phyloP scores from a whole-genome alignment of 1,140 invertebrate species.

The Drosophila fuyamai region DNA sequence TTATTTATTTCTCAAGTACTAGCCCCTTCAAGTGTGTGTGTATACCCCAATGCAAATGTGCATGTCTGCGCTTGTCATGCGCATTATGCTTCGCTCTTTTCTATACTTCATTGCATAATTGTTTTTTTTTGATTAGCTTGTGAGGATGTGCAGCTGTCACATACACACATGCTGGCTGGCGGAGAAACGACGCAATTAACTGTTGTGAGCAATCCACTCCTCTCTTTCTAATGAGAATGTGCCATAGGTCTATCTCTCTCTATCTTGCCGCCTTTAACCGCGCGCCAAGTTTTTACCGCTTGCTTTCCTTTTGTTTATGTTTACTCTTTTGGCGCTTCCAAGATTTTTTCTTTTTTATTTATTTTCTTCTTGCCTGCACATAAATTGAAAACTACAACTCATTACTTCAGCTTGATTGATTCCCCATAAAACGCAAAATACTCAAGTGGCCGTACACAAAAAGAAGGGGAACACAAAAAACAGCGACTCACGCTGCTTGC shows the following conservation, averaged over 20 bases:
- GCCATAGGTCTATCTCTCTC: slow-evolving; percentile 37
- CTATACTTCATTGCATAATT: slow-evolving; percentile 33
- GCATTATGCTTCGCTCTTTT: slow-evolving; percentile 4
- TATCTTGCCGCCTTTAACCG: slow-evolving; percentile 39
- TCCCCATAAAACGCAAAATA: slow-evolving; percentile 41
- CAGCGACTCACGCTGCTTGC: slow-evolving; percentile 44
- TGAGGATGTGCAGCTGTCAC: slow-evolving; percentile 43
- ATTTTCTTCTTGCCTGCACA: slow-evolving; percentile 16
- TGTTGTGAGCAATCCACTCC: slow-evolving; percentile 13
- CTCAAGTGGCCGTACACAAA: slow-evolving; percentile 24
- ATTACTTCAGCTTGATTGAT: slow-evolving; percentile 73
- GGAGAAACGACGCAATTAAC: slow-evolving; percentile 70
- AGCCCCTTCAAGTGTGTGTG: not conserved
- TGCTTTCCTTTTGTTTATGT: slow-evolving; percentile 43
- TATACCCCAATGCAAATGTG: slow-evolving; percentile 26
- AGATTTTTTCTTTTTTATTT: not conserved
- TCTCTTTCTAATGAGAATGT: slow-evolving; percentile 42
- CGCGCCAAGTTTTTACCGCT: slow-evolving; percentile 34
- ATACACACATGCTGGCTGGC: slow-evolving; percentile 6
- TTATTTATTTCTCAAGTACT: slow-evolving; percentile 7
- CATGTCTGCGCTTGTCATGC: slow-evolving; percentile 23
- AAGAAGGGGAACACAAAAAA: slow-evolving; percentile 42
- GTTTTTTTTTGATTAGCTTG: not conserved
- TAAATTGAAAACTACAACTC: slow-evolving; percentile 60
- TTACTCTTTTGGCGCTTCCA: slow-evolving; percentile 33